Evolutionary conservation across 1,140 invertebrate genomes (phyloP), one percentile per base, ranked within the genome.

Genomic region (Anoplophora glabripennis): DNA sequence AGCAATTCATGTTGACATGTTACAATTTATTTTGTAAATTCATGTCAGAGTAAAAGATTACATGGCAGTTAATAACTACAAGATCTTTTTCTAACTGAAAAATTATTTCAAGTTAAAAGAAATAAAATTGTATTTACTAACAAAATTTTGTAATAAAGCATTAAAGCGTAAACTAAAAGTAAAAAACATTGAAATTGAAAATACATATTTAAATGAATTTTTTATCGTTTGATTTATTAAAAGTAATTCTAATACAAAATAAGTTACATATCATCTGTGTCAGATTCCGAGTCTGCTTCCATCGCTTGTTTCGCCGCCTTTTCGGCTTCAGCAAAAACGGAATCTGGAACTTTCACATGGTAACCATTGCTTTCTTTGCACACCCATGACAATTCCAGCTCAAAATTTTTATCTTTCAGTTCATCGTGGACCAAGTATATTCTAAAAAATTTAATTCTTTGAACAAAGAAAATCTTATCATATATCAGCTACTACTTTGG

Each of bases 351-450:
- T 51, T 84, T 74, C 68, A 89, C 79, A 74, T 94, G 91, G 45
- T 79, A 74, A 1, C 92, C 91, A 21, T 86, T 80, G 0, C 90
- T 92, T 42, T 87, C 85, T 66, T 87, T 85, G 46, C 93, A 92
- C 18, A 99, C 93, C 93, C 97, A 98, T 57, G 94, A 95, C 69
- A 99, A 83, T 79, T 99, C 97, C 57, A 99, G 77, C 72, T 98
- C 95, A 77, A 99, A 99, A 61, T 95, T 88, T 77, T 99, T 99
- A 76, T 99, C 96, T 79, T 99, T 99, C 0, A 98, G 80, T 75
- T 99, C 96, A 80, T 99, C 97, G 72, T 99, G 96, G 1, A 99
- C 94, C 34, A 93, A 79, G 72, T 98, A 97, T 71, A 99, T 96
- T 45, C 92, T 95, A 77, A 53, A 85, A 81, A 57, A 61, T 33